phyloP scores from a whole-genome alignment of 2,888 invertebrate species.

The Adelognathus sp. region DNA sequence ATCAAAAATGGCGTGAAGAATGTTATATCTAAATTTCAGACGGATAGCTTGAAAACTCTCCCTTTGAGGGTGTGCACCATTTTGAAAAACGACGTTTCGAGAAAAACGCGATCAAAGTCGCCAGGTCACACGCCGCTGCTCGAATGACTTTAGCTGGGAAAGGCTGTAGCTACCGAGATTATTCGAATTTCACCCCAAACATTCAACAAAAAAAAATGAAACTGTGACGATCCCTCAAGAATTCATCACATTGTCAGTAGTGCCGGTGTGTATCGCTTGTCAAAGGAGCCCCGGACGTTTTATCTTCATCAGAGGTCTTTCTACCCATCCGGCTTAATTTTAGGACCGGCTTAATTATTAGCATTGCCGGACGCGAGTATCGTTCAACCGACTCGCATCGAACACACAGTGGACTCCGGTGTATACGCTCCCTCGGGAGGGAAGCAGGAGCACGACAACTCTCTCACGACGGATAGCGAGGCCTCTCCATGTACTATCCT shows the following conservation, averaged over 20 bases:
- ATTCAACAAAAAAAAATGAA: not conserved
- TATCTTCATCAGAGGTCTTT: slow-evolving; percentile 24
- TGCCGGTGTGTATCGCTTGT: not conserved
- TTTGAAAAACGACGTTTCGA: too few species aligned
- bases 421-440: not conserved
- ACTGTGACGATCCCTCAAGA: not conserved
- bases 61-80: too few species aligned
- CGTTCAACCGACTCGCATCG: slow-evolving; percentile 42
- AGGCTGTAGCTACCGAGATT: too few species aligned
- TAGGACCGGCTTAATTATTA: slow-evolving; percentile 14
- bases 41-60: too few species aligned
- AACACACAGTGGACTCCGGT: slow-evolving; percentile 49
- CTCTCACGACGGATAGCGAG: not conserved
- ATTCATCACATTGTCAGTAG: not conserved
- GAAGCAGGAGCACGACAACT: not conserved
- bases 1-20: too few species aligned
- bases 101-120: too few species aligned
- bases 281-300: not conserved
- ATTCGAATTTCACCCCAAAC: too few species aligned
- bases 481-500: not conserved
- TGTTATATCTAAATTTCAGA: too few species aligned
- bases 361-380: slow-evolving; percentile 24
- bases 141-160: too few species aligned
- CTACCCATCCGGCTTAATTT: too few species aligned
- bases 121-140: too few species aligned